Percentiles rank a stretch among this genome's conserved stretches.
Conservation (phyloP, 2,113 vertebrate species). For the Nibea coibor region DNA sequence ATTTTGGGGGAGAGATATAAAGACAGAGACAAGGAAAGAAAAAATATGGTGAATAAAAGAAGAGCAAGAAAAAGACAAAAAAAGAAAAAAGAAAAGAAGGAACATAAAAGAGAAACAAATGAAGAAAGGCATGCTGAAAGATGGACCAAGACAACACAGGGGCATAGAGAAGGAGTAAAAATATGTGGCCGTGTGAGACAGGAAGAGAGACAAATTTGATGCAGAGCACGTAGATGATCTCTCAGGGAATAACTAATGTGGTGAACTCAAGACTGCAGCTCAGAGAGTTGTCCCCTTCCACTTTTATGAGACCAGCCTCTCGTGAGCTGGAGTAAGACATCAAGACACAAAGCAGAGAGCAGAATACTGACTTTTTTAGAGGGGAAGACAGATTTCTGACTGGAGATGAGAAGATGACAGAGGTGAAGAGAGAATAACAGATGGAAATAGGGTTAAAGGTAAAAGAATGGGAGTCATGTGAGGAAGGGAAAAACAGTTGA, state of each 20-base stretch:
- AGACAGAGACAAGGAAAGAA: background rate
- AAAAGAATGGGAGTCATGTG: background rate
- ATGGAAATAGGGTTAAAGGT: slow-evolving; percentile 26
- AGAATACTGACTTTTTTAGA: slow-evolving; percentile 36
- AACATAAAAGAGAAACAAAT: background rate
- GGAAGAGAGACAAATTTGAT: slow-evolving; percentile 41
- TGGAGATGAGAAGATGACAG: background rate
- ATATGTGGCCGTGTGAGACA: background rate
- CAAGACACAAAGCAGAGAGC: slow-evolving; percentile 46
- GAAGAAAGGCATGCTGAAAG: slow-evolving; percentile 18
- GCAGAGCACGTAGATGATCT: slow-evolving; percentile 53
- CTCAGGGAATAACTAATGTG: slow-evolving; percentile 58
- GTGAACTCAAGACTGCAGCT: slow-evolving; percentile 47
- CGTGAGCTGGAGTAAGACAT: slow-evolving; percentile 59
- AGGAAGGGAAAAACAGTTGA: background rate
- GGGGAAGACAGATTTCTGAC: slow-evolving; percentile 25
- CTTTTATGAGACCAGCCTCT: slow-evolving; percentile 51
- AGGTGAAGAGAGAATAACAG: background rate
- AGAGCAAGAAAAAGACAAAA: background rate
- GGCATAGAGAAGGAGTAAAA: slow-evolving; percentile 1
- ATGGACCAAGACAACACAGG: background rate
- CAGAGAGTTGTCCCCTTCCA: slow-evolving; percentile 55
- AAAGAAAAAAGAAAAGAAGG: slow-evolving; percentile 3
- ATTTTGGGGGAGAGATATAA: background rate
- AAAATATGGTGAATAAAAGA: background rate